Conservation (phyloP, 2,113 vertebrate genomes). For the Struthidea cinerea region DNA sequence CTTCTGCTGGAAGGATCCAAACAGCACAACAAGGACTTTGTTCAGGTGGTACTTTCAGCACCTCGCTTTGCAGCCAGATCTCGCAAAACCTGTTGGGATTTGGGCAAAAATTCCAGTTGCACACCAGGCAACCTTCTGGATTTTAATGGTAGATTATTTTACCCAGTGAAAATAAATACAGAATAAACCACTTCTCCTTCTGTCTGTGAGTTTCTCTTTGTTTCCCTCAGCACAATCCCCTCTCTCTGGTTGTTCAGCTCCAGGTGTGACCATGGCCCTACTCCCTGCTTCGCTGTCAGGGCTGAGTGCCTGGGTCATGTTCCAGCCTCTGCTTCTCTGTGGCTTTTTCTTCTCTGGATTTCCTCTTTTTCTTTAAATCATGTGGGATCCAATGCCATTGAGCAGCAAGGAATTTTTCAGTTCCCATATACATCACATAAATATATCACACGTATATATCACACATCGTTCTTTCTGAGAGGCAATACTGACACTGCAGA, state of each 20-base stretch:
- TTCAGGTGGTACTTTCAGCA: neutral
- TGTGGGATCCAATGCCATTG: accelerated
- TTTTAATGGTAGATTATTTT: neutral
- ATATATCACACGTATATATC: too few relatives aligned
- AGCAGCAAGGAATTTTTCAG: neutral
- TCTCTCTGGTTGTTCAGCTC: neutral
- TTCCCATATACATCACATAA: accelerated
- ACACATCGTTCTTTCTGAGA: neutral
- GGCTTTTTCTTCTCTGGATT: neutral
- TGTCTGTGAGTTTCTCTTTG: neutral
- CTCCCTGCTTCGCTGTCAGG: neutral
- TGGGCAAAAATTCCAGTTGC: neutral
- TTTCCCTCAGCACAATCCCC: neutral
- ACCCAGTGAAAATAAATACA: neutral
- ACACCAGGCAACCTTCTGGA: neutral
- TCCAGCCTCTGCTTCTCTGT: neutral
- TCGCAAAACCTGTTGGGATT: neutral
- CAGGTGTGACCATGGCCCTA: neutral
- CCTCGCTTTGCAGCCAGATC: neutral
- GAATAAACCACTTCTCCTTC: neutral
- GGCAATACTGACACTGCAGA: too few relatives aligned
- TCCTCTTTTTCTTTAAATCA: neutral
- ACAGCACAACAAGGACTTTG: accelerated
- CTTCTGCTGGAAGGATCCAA: neutral
- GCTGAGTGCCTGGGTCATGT: neutral